Base-by-base conservation (phyloP, 2,888 invertebrate genomes). In the Eledone cirrhosa region DNA sequence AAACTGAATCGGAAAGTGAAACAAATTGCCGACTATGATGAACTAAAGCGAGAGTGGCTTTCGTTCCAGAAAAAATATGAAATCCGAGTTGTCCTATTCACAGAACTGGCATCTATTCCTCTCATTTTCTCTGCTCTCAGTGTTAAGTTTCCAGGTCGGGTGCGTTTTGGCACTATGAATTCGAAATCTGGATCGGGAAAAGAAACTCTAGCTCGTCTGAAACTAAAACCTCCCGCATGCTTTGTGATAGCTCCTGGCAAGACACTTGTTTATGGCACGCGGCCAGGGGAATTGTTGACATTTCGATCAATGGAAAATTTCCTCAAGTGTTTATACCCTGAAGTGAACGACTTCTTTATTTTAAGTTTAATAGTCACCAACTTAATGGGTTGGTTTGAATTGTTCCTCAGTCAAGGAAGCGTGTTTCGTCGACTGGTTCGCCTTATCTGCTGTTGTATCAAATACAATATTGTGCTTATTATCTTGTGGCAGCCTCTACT, bases 111-210 rank as follows among this genome's bases (percentile, higher is more conserved):
- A 8, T 89, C 90, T 77, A 90, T 92, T 8, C 92, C 92, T 0
- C 87, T 92, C 80, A 92, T 92, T 84, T 88, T 92, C 78, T 92
- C 92, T n/a, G 91, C 92, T 1, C 87, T 92, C 13, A 92, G 92
- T 81, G 91, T 92, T 1, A 92, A 91, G 83, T 92, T 92, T 86
- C 91, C 92, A 59, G 92, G 92, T n/a, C 87, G 92, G 24, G 91
- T 92, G 4, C 90, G 90, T 81, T 91, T 92, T 86, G 92, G 92
- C 22, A 83, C 84, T 16, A 84, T 89, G 16, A 83, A 86, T 77
- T 80, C 83, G 2, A 84, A 82, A 27, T 81, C 83, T 2, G 77
- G 79, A 31, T 80, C 84, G 72, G 85, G 84, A 29, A 84, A 84
- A 77, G 48, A 82, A 41, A 81, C 88, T 11, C 69, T 82, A 24